phyloP scores from a whole-genome alignment of 2,888 invertebrate species.

The Melikaiella ostensackeni region DNA sequence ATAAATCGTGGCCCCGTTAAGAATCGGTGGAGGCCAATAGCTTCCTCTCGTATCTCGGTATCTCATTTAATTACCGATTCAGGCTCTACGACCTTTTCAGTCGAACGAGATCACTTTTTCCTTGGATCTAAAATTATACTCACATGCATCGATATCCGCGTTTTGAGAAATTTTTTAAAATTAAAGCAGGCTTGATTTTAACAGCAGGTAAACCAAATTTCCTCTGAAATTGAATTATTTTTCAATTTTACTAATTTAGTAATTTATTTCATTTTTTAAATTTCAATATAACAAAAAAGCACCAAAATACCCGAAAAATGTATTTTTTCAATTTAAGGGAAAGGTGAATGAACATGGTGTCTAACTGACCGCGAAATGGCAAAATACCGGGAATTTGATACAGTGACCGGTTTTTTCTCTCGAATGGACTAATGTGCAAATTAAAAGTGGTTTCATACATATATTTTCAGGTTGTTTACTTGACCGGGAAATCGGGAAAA shows the following conservation, averaged over 20 bases:
- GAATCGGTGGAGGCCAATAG: constrained; percentile 21
- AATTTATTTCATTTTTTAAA: neutral
- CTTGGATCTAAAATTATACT: constrained; percentile 28
- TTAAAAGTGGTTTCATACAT: too few species aligned
- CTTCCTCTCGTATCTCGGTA: constrained; percentile 13
- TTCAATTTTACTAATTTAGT: neutral
- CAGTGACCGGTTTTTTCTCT: too few species aligned
- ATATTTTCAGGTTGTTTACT: too few species aligned
- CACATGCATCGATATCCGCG: constrained; percentile 1
- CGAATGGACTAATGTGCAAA: too few species aligned
- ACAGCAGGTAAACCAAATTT: neutral
- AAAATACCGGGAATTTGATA: too few species aligned
- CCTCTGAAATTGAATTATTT: neutral
- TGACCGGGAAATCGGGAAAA: too few species aligned
- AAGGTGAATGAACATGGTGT: too few species aligned
- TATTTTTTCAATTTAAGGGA: too few species aligned
- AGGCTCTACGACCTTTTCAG: constrained; percentile 13
- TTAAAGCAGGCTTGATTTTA: neutral
- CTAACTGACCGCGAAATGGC: too few species aligned
- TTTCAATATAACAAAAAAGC: neutral
- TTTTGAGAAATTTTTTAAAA: neutral
- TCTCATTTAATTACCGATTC: neutral
- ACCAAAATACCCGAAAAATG: too few species aligned
- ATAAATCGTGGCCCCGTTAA: neutral
- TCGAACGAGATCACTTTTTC: constrained; percentile 24